Percentiles rank a stretch among this genome's conserved stretches.
phyloP scores from a whole-genome alignment of 1,140 invertebrate species.

The Himalopsyche phryganea region DNA sequence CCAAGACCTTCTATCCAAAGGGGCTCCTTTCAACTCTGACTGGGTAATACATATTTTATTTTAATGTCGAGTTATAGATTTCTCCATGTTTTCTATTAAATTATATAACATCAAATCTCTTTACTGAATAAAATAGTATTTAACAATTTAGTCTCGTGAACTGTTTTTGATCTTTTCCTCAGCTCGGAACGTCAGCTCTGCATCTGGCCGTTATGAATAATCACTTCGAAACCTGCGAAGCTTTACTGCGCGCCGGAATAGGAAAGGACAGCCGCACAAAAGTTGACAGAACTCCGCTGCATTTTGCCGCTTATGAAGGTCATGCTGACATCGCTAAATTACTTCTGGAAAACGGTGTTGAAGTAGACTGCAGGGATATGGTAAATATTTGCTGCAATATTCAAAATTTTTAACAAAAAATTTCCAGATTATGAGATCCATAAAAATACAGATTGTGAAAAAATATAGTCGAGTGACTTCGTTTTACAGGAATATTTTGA shows the following conservation, averaged over 20 bases:
- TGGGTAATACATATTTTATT: conserved; percentile 69
- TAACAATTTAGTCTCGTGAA: too few species aligned
- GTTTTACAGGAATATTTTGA: too few species aligned
- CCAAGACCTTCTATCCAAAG: conserved; percentile 75
- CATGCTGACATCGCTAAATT: conserved; percentile 74
- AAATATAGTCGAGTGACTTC: too few species aligned
- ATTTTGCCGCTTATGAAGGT: conserved; percentile 84
- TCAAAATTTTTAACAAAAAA: neutral
- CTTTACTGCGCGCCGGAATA: conserved; percentile 80
- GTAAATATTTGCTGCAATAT: conserved; percentile 51
- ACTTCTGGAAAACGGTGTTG: conserved; percentile 72
- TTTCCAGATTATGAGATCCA: too few species aligned
- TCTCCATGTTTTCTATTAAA: neutral
- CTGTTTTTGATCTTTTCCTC: conserved; percentile 15
- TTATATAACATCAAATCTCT: neutral
- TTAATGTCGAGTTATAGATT: too few species aligned
- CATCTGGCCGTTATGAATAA: conserved; percentile 84
- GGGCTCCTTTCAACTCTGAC: conserved; percentile 88
- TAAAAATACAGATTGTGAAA: too few species aligned
- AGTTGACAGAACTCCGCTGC: conserved; percentile 86
- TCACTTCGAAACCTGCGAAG: conserved; percentile 76
- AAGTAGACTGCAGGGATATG: conserved; percentile 81
- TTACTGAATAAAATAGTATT: neutral
- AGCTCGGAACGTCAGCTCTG: conserved; percentile 86
- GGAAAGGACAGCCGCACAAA: conserved; percentile 86